Evolutionary conservation across 2,888 invertebrate genomes (phyloP).

Genomic region (Anodontia alba): DNA sequence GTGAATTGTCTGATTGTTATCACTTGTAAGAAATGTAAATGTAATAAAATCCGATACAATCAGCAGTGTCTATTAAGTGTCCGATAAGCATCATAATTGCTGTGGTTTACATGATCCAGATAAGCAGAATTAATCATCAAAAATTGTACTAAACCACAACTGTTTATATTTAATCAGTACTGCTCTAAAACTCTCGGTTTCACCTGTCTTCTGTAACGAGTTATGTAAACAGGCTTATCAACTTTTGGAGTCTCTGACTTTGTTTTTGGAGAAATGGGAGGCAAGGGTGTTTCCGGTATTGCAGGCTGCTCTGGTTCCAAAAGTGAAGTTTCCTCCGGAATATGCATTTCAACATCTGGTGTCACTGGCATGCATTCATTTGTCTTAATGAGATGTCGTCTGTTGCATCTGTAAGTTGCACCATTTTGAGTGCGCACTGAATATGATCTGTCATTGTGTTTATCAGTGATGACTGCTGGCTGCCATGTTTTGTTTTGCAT

Average conservation of each 20-base stretch:
- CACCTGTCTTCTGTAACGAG: conserved; percentile 11
- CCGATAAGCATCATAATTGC: conserved; percentile 3
- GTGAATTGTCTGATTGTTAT: not conserved
- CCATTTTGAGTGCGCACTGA: not conserved
- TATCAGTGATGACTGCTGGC: conserved; percentile 15
- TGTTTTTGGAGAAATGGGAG: conserved; percentile 4
- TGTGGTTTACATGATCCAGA: conserved; percentile 6
- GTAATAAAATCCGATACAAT: not conserved
- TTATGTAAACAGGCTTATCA: conserved; percentile 13
- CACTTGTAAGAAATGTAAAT: not conserved
- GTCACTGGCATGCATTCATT: conserved; percentile 5
- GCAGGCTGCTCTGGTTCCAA: not conserved
- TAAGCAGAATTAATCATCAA: not conserved
- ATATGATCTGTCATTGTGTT: conserved; percentile 21
- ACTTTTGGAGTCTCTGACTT: not conserved
- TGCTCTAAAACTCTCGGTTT: conserved; percentile 1
- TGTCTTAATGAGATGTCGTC: not conserved
- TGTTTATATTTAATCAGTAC: not conserved
- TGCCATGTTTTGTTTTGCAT: conserved; percentile 14
- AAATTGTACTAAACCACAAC: not conserved
- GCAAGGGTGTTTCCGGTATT: not conserved
- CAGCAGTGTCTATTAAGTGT: not conserved
- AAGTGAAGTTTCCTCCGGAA: not conserved
- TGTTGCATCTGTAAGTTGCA: conserved; percentile 10
- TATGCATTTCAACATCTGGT: conserved; percentile 22